Conservation (phyloP, 2,888 invertebrate species). For the Amphipoea lucens region DNA sequence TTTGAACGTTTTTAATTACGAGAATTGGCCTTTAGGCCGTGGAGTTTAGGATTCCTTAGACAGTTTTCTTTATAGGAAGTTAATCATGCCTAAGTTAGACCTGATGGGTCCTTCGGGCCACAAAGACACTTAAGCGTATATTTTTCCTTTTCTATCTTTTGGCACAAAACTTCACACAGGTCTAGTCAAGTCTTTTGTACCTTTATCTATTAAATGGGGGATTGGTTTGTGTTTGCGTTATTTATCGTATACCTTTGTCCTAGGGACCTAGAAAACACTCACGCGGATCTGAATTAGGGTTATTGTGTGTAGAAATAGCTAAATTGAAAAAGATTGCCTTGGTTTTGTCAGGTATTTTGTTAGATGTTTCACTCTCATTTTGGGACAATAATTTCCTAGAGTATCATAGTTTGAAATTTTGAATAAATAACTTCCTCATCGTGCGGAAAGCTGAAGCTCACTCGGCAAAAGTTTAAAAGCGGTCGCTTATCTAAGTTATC, state of each 20-base stretch:
- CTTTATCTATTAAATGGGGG: conserved; percentile 16
- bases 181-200: conserved; percentile 32
- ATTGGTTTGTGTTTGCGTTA: conserved; percentile 28
- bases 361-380: not conserved
- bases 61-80: not conserved
- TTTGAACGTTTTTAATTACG: too few species aligned
- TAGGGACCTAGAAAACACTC: conserved; percentile 20
- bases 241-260: conserved; percentile 32
- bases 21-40: not conserved
- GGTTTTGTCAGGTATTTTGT: conserved; percentile 15
- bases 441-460: not conserved
- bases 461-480: not conserved
- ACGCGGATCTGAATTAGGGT: not conserved
- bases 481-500: not conserved
- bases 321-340: conserved; percentile 28
- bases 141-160: conserved; percentile 31
- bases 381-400: not conserved
- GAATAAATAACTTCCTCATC: too few species aligned
- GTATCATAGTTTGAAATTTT: too few species aligned
- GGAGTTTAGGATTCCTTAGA: not conserved
- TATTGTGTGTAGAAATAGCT: conserved; percentile 43
- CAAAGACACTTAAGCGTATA: conserved; percentile 17
- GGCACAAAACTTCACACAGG: conserved; percentile 16
- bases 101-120: not conserved
- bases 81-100: conserved; percentile 6